phyloP scores from a whole-genome alignment of 2,888 invertebrate species.

The Chromoteleia sp. region DNA sequence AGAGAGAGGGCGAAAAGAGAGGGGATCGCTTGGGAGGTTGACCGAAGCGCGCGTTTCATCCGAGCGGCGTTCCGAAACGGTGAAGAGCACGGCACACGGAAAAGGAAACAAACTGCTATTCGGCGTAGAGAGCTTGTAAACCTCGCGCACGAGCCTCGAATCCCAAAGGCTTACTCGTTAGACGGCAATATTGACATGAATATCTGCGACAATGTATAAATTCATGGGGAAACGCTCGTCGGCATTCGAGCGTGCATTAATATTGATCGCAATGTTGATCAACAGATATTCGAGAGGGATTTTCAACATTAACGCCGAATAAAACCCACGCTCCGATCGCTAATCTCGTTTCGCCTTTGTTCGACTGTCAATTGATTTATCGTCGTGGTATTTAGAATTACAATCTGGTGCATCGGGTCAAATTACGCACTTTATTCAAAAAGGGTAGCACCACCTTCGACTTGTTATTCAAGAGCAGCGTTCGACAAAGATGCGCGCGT shows the following conservation, averaged over 20 bases:
- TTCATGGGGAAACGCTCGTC: conserved; percentile 12
- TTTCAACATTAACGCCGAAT: not conserved
- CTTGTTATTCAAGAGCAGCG: no score
- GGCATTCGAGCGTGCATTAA: not conserved
- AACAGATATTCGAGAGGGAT: conserved; percentile 1
- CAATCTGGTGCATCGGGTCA: not conserved
- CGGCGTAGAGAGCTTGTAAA: conserved; percentile 45
- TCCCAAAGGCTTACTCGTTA: conserved; percentile 53
- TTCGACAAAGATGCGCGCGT: no score
- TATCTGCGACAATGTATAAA: conserved; percentile 17
- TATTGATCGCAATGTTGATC: conserved; percentile 13
- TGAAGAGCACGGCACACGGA: conserved; percentile 13
- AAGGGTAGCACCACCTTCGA: no score
- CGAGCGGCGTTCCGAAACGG: conserved; percentile 17
- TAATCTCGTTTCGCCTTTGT: conserved; percentile 2
- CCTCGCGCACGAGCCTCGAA: conserved; percentile 44
- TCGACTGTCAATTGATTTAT: conserved; percentile 5
- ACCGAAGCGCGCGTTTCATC: conserved; percentile 36
- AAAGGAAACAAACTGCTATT: conserved; percentile 40
- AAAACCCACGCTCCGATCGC: not conserved
- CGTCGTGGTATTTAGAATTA: not conserved
- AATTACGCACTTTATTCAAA: no score
- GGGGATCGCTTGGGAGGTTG: conserved; percentile 36
- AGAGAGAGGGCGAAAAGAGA: not conserved
- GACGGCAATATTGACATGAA: conserved; percentile 34